Conservation (phyloP, 2,797 vertebrate species). For the Chaetodon trifasciatus region DNA sequence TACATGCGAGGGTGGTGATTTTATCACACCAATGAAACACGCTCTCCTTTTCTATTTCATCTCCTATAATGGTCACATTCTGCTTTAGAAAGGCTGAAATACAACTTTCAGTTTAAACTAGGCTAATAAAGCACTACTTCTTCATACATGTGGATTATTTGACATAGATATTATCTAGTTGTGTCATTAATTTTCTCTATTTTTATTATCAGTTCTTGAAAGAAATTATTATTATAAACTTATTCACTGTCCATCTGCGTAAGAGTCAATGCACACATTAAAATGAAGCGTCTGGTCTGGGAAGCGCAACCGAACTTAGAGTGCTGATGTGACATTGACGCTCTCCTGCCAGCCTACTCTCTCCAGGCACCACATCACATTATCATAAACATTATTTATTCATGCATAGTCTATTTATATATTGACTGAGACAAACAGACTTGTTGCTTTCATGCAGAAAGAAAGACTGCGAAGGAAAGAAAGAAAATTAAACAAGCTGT, state of each 20-base stretch:
- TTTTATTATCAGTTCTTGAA: background rate
- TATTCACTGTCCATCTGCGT: background rate
- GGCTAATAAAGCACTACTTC: background rate
- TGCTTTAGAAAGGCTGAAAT: background rate
- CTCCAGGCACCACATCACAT: conserved; percentile 62
- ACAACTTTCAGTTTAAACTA: background rate
- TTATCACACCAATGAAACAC: background rate
- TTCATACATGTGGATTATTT: background rate
- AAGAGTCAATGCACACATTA: background rate
- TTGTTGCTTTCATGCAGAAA: conserved; percentile 50
- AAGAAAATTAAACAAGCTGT: conserved; percentile 43
- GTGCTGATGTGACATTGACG: conserved; percentile 57
- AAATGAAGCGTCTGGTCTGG: conserved; percentile 29
- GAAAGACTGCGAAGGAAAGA: conserved; percentile 22
- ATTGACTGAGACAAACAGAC: conserved; percentile 64
- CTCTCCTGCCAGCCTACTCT: conserved; percentile 35
- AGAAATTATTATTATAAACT: background rate
- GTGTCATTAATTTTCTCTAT: background rate
- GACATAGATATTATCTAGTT: background rate
- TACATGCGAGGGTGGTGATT: background rate
- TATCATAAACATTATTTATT: conserved; percentile 77
- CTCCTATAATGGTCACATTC: background rate
- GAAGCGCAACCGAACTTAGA: conserved; percentile 27
- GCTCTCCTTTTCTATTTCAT: background rate
- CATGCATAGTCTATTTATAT: conserved; percentile 72